Evolutionary conservation across 2,113 vertebrate genomes (phyloP), one percentile per base, ranked within the genome.

Genomic region (Seriola aureovittata): DNA sequence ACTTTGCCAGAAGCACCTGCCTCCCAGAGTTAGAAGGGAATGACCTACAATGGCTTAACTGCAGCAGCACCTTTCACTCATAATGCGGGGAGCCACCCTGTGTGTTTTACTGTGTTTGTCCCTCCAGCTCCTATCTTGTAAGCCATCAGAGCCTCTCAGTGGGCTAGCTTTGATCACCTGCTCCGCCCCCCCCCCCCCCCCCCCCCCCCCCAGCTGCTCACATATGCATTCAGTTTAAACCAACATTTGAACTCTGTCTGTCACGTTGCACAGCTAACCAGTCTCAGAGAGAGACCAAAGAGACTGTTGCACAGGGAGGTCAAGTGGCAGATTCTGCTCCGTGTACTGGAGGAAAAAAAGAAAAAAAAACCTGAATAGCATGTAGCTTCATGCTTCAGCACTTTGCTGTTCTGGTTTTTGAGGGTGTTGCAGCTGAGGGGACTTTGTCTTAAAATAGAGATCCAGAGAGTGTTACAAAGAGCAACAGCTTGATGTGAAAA

Each of bases 91-190:
- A 29, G 25, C 40, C 52, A 36, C 38, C 19, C 32, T 23, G 32
- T 70, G 67, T 73, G 25, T 72, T 72, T 36, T 44, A 46, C 23
- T 54, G 42, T 63, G 29, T 60, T 71, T 69, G 40, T 62, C 57
- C 23, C 14, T 32, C 8, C 19, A 52, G 11, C 32, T 67, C 3
- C 5, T 32, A n/a, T 77, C 52, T 34, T 69, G 32, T 85, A 81
- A 84, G 65, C 74, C 62, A 66, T 70, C 58, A 52, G 42, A 80
- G 71, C 58, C 42, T 69, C 82, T 80, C 70, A 63, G 59, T 40
- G 74, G 70, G 72, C 29, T 71, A 17, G 57, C 82, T 89, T 91
- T 90, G 82, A 87, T 88, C 77, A 77, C 60, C 55, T 40, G 46
- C 48, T 36, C 52, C 19, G 25, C n/a, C 57, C 69, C 59, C 54